These are phyloP conservation scores for Cottus gobio DNA, from an alignment of 2,113 vertebrate genomes.

Conservation along the genomic window DNA sequence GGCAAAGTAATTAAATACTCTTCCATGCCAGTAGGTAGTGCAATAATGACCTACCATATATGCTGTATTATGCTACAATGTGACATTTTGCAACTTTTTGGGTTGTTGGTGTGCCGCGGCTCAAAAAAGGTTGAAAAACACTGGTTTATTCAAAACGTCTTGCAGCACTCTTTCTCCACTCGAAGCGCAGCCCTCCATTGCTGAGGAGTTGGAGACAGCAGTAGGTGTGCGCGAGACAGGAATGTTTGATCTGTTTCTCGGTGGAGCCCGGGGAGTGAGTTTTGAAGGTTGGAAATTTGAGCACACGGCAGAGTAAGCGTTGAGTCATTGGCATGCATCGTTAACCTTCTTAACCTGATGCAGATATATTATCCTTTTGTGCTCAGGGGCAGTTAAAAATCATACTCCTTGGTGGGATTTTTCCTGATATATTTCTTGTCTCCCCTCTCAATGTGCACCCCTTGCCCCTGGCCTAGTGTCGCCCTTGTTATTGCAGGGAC, in stretches of 20 bases:
- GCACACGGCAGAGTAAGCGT: slow-evolving; percentile 5
- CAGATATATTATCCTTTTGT: slow-evolving; percentile 8
- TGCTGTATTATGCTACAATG: too few species aligned
- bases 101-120: too few species aligned
- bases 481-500: slow-evolving; percentile 37
- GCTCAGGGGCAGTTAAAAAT: not conserved
- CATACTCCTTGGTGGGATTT: not conserved
- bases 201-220: not conserved
- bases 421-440: not conserved
- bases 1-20: too few species aligned
- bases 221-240: slow-evolving; percentile 4
- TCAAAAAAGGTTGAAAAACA: too few species aligned
- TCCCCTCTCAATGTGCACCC: not conserved
- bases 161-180: slow-evolving; percentile 9
- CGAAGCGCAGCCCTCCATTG: not conserved
- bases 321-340: not conserved
- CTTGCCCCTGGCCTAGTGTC: slow-evolving; percentile 28
- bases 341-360: slow-evolving; percentile 22
- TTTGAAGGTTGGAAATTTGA: slow-evolving; percentile 16
- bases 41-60: too few species aligned
- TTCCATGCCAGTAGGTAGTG: too few species aligned
- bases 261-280: not conserved
- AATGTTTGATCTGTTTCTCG: slow-evolving; percentile 17
- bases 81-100: too few species aligned
- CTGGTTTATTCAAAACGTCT: slow-evolving; percentile 25